Base-by-base conservation (phyloP, 2,797 vertebrate genomes). In the Sebastes taczanowskii region DNA sequence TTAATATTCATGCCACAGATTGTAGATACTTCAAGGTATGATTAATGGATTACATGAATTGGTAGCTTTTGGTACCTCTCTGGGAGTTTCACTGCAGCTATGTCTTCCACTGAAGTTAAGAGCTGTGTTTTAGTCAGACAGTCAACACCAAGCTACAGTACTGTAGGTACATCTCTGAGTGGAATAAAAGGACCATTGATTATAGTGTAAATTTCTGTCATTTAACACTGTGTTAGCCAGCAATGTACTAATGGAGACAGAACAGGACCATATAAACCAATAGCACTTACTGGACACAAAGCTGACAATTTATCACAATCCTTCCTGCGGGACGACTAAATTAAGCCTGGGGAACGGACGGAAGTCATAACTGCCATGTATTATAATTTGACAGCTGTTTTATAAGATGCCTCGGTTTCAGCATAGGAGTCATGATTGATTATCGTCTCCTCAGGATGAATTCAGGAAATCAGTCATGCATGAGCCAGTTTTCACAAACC, bases 361-460 rank as follows among this genome's bases (percentile, higher is more conserved):
- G 2, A 78, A 32, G 35, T 67, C 46, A 64, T 42, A 34, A 52
- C 9, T 2, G 42, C 59, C 2, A 77, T 85, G 78, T 22, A 42
- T 80, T 63, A 73, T 59, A 32, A 86, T 78, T 22, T 80, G 82
- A 80, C 65, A 80, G 67, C 29, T 74, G 55, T 56, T 76, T 74
- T 22, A 73, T 25, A 64, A 35, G 22, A 52, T 60, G 78, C 46
- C 70, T 68, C 63, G 64, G 65, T 68, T 71, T 49, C 23, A 29
- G 34, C 53, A 11, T n/a, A 53, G 20, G 18, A 58, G 63, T 70
- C 27, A 61, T 69, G 82, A 82, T 18, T 81, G 77, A 91, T 88
- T 69, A 74, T 30, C 11, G 10, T 80, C 73, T 74, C 30, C 73
- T 64, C 35, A 68, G 66, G 59, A 79, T 55, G 63, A 13, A 74